Percentiles rank a stretch among this genome's conserved stretches.
These are phyloP conservation scores for Solea solea DNA, from an alignment of 2,113 vertebrate species.

Conservation along the genomic window DNA sequence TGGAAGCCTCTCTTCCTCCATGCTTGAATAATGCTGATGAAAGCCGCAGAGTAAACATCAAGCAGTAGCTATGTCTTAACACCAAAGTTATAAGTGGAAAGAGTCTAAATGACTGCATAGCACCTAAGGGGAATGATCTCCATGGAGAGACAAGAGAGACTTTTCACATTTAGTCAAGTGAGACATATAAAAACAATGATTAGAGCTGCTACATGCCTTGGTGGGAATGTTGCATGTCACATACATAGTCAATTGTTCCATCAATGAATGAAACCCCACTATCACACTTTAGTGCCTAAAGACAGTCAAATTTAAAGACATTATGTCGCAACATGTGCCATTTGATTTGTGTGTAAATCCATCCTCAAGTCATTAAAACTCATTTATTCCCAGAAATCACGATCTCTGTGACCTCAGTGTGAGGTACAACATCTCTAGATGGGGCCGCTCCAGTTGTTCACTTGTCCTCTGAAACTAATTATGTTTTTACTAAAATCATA, in stretches of 20 bases:
- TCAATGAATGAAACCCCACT: neutral
- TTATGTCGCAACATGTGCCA: neutral
- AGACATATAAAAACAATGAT: neutral
- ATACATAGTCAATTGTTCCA: neutral
- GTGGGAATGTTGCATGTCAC: neutral
- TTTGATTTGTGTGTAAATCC: neutral
- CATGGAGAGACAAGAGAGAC: neutral
- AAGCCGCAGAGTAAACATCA: neutral
- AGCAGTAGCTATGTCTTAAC: neutral
- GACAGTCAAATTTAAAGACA: neutral
- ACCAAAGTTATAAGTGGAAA: neutral
- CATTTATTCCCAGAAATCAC: neutral
- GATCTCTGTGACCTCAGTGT: slow-evolving; percentile 29
- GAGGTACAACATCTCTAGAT: neutral
- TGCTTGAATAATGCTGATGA: neutral
- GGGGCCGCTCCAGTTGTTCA: slow-evolving; percentile 7
- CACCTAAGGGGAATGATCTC: neutral
- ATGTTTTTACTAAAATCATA: slow-evolving; percentile 39
- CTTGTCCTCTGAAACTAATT: slow-evolving; percentile 50
- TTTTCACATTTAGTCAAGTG: neutral
- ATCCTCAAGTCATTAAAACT: slow-evolving; percentile 13
- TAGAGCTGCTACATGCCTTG: neutral
- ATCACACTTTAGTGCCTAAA: neutral
- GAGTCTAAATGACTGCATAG: neutral
- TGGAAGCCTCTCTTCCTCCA: neutral